phyloP scores from a whole-genome alignment of 2,113 vertebrate genomes.

The Apteryx owenii region DNA sequence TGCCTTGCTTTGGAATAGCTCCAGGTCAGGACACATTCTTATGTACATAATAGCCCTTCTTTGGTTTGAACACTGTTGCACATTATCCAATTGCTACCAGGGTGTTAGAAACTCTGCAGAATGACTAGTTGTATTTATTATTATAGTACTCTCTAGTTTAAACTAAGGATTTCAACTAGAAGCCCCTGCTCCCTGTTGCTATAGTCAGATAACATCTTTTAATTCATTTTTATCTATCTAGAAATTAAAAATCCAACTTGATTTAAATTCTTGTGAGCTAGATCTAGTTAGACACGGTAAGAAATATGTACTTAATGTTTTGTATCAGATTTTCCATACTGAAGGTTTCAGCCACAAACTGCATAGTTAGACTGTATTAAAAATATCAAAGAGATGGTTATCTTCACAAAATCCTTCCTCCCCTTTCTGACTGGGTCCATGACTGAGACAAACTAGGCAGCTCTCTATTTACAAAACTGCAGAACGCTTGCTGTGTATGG shows the following conservation, averaged over 20 bases:
- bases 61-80: neutral
- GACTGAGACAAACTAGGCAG: neutral
- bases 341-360: neutral
- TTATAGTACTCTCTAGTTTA: neutral
- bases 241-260: neutral
- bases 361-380: fast-evolving
- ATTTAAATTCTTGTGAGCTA: neutral
- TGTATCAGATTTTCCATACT: neutral
- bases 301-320: neutral
- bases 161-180: neutral
- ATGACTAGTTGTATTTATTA: fast-evolving
- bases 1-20: neutral
- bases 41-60: neutral
- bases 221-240: neutral
- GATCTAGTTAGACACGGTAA: neutral
- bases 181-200: neutral
- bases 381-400: neutral
- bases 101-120: neutral
- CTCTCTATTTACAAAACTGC: neutral
- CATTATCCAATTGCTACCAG: neutral
- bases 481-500: neutral
- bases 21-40: neutral
- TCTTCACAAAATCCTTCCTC: fast-evolving
- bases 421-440: neutral
- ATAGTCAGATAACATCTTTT: neutral